phyloP scores from a whole-genome alignment of 2,113 vertebrate species.

The Andinoacara biseriatus region DNA sequence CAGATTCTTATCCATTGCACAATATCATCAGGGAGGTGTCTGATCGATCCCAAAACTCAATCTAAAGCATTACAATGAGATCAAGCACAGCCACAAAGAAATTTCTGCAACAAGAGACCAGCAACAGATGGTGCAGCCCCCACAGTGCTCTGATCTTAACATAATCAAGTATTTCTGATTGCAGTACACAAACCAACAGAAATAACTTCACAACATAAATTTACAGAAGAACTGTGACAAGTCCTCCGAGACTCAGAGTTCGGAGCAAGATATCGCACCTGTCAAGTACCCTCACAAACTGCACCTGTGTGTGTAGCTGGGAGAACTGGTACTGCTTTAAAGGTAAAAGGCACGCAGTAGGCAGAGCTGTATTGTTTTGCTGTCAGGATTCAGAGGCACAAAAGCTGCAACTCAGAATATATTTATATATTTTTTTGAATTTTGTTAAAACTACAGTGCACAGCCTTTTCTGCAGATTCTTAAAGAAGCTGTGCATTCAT shows the following conservation, averaged over 20 bases:
- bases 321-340: background rate
- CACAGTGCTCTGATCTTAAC: background rate
- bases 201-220: background rate
- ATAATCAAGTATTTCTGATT: background rate
- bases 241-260: background rate
- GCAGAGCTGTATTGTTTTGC: background rate
- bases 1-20: background rate
- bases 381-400: background rate
- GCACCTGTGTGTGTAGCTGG: background rate
- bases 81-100: background rate
- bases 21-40: background rate
- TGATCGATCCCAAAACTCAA: background rate
- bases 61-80: background rate
- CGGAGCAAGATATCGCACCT: conserved; percentile 7
- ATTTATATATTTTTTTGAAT: background rate
- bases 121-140: background rate
- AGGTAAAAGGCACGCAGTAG: background rate
- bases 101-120: background rate
- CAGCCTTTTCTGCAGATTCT: background rate
- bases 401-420: background rate
- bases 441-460: background rate
- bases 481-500: background rate
- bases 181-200: background rate
- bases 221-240: background rate
- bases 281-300: background rate